phyloP scores from a whole-genome alignment of 1,140 invertebrate species.

The Pseudomyrmex flavicornis region DNA sequence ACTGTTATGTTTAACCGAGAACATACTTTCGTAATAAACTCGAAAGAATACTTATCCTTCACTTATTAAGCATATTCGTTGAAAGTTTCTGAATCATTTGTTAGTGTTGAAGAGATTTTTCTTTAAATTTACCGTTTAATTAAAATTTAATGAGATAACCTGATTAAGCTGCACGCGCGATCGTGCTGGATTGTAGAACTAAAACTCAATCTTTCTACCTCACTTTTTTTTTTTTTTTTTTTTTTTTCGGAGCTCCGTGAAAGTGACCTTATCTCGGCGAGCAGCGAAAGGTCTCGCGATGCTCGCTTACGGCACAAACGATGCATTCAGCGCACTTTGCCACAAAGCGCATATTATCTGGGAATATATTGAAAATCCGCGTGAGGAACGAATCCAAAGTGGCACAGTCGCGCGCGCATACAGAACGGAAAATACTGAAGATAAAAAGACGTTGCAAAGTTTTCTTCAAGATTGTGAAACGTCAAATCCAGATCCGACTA shows the following conservation, averaged over 20 bases:
- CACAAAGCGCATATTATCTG: constrained; percentile 48
- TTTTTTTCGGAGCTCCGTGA: background rate
- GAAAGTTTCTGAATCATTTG: no score
- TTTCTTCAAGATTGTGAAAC: constrained; percentile 36
- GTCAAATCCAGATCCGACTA: background rate
- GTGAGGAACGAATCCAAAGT: background rate
- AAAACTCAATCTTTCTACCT: background rate
- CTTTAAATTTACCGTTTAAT: background rate
- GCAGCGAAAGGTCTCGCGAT: constrained; percentile 8
- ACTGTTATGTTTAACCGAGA: no score
- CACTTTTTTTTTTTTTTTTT: background rate
- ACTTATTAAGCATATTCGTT: no score
- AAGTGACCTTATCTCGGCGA: constrained; percentile 21
- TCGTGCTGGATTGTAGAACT: no score
- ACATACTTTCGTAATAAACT: no score
- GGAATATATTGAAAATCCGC: background rate
- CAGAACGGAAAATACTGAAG: background rate
- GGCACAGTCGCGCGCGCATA: background rate
- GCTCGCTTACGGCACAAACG: constrained; percentile 8
- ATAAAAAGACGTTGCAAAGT: background rate
- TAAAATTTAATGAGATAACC: background rate
- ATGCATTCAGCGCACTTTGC: constrained; percentile 21
- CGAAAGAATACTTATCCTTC: no score
- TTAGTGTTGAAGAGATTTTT: no score
- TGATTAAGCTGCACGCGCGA: background rate